Conservation (phyloP, 2,113 vertebrate species). For the Vulpes lagopus region DNA sequence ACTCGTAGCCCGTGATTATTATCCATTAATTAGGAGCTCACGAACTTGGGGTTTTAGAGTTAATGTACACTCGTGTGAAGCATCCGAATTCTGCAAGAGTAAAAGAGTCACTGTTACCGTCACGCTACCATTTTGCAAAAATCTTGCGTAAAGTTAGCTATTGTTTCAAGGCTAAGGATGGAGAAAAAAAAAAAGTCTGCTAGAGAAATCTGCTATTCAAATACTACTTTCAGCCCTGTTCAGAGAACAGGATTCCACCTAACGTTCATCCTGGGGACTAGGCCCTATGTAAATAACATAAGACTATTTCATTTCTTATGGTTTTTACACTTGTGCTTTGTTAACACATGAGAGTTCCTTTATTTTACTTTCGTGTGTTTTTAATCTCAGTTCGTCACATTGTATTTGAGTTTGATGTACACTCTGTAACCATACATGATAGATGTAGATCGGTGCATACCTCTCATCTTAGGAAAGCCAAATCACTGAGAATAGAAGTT, state of each 20-base stretch:
- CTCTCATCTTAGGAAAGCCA: not conserved
- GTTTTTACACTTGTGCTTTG: not conserved
- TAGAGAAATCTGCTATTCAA: not conserved
- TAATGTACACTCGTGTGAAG: not conserved
- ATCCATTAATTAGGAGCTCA: not conserved
- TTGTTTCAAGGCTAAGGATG: not conserved
- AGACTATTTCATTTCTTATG: not conserved
- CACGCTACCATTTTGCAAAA: not conserved
- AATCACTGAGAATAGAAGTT: not conserved
- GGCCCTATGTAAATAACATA: not conserved
- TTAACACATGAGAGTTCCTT: not conserved
- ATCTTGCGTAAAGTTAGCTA: constrained; percentile 38
- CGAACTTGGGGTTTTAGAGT: constrained; percentile 22
- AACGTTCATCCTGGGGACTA: not conserved
- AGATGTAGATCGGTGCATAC: not conserved
- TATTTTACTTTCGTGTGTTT: not conserved
- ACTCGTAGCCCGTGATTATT: not conserved
- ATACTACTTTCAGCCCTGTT: not conserved
- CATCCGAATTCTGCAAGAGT: constrained; percentile 16
- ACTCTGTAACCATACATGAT: not conserved
- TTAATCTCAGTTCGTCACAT: not conserved
- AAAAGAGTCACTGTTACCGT: not conserved
- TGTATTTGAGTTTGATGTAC: not conserved
- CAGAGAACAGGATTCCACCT: not conserved
- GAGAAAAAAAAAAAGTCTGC: constrained; percentile 1